Conservation (phyloP, 2,797 vertebrate genomes). For the Coendou prehensilis region DNA sequence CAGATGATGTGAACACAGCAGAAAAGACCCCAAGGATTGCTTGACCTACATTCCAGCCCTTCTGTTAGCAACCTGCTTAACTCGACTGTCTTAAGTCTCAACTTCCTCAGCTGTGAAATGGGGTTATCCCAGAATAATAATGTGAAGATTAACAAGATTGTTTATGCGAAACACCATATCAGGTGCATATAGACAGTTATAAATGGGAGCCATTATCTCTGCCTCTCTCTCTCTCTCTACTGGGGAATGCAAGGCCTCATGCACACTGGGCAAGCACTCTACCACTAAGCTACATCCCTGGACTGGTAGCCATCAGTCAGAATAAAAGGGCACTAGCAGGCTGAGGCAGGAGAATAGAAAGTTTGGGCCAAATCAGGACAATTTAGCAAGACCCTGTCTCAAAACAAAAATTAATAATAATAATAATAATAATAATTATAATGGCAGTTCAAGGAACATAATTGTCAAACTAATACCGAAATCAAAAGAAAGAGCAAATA, state of each 20-base stretch:
- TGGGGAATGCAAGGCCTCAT: not conserved
- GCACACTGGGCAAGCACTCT: not conserved
- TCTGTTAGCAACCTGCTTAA: not conserved
- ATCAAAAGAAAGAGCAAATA: not conserved
- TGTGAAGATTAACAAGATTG: not conserved
- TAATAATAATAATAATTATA: not conserved
- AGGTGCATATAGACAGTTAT: not conserved
- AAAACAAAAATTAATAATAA: not conserved
- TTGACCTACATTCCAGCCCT: not conserved
- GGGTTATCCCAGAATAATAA: not conserved
- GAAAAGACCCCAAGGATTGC: not conserved
- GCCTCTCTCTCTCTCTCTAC: not conserved
- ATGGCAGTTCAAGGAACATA: not conserved
- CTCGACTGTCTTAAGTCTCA: not conserved
- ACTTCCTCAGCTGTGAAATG: conserved; percentile 10
- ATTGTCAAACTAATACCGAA: not conserved
- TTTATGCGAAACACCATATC: not conserved
- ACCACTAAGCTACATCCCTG: not conserved
- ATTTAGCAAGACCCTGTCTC: not conserved
- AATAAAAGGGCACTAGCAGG: not conserved
- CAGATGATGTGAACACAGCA: not conserved
- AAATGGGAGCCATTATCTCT: not conserved
- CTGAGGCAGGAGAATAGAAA: not conserved
- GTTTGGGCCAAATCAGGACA: not conserved
- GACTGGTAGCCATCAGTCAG: not conserved